phyloP scores from a whole-genome alignment of 2,888 invertebrate genomes.

The Electrophaes corylata region DNA sequence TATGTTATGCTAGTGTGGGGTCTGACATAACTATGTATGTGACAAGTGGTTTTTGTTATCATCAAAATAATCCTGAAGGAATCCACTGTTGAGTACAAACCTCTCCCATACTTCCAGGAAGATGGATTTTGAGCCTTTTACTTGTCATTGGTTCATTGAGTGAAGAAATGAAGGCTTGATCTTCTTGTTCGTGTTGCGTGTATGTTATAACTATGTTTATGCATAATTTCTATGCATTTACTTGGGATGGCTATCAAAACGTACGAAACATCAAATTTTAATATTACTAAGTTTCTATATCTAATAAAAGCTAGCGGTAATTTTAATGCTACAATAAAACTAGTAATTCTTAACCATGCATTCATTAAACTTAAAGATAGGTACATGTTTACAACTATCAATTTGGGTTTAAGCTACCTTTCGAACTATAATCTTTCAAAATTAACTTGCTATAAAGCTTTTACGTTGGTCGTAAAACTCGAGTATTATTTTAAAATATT shows the following conservation, averaged over 20 bases:
- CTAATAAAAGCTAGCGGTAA: constrained; percentile 23
- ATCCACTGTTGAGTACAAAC: no score
- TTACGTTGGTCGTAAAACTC: constrained; percentile 25
- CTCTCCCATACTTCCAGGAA: no score
- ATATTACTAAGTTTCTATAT: constrained; percentile 1
- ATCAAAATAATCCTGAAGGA: no score
- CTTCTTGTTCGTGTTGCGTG: no score
- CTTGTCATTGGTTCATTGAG: no score
- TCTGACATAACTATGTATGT: no score
- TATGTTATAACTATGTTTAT: neutral
- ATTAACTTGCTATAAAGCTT: constrained; percentile 28
- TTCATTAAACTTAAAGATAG: constrained; percentile 26
- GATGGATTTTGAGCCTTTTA: no score
- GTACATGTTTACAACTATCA: constrained; percentile 31
- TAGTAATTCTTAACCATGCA: constrained; percentile 20
- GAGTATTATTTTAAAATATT: constrained; percentile 28
- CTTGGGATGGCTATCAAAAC: constrained; percentile 1
- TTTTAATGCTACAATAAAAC: constrained; percentile 23
- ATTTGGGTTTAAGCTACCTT: constrained; percentile 28
- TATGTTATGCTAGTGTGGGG: no score
- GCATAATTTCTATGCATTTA: neutral
- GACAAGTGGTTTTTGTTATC: no score
- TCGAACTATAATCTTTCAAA: constrained; percentile 24
- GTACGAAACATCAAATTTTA: neutral
- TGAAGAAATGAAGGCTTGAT: no score